Conservation (phyloP, 2,888 invertebrate species). For the Torymus tubicola region DNA sequence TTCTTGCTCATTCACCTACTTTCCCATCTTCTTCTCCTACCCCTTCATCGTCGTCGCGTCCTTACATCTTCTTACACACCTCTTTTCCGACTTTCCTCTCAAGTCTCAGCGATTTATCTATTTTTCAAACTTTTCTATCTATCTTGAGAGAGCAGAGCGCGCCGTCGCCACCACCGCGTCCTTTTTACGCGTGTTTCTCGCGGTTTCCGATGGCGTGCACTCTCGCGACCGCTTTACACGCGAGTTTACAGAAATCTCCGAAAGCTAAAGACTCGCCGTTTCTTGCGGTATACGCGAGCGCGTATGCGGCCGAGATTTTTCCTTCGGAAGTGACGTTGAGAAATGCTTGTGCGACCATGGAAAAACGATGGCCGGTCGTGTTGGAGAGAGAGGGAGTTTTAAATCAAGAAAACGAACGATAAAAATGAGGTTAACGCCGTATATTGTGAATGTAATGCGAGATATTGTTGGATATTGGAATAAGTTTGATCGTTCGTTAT, state of each 20-base stretch:
- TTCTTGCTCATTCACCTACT: slow-evolving; percentile 49
- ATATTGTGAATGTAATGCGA: no score
- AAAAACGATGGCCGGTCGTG: no score
- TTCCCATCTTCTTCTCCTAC: slow-evolving; percentile 40
- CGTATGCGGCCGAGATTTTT: slow-evolving; percentile 8
- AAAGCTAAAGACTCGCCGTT: slow-evolving; percentile 24
- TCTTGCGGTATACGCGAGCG: neutral
- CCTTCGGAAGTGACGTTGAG: neutral
- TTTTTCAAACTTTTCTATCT: slow-evolving; percentile 53
- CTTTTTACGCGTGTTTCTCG: neutral
- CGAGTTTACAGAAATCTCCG: slow-evolving; percentile 38
- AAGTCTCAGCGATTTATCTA: slow-evolving; percentile 47
- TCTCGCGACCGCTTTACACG: slow-evolving; percentile 47
- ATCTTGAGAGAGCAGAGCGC: slow-evolving; percentile 28
- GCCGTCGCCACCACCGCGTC: neutral
- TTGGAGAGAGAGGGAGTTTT: no score
- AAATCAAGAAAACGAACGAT: no score
- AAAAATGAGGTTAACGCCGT: no score
- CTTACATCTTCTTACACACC: neutral
- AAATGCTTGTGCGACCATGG: no score
- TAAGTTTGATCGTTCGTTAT: no score
- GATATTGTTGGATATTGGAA: no score
- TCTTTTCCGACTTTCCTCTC: slow-evolving; percentile 23
- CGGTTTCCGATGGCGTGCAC: slow-evolving; percentile 23
- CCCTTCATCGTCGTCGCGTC: no score